These are phyloP conservation scores for Marmota flaviventris DNA, from an alignment of 2,113 vertebrate genomes.

Conservation along the genomic window DNA sequence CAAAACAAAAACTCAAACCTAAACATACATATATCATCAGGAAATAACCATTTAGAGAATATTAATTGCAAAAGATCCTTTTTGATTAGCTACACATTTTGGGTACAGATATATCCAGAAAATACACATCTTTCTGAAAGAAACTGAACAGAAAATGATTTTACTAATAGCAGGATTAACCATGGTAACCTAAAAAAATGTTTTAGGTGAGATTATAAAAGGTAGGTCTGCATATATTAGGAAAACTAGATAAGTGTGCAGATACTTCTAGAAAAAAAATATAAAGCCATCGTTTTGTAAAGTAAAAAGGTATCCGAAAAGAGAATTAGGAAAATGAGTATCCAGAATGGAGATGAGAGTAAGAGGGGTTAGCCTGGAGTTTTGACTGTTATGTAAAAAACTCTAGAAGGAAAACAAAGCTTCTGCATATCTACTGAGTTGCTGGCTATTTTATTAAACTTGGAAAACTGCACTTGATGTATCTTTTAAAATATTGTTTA, in stretches of 20 bases:
- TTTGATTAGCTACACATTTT: too few species aligned
- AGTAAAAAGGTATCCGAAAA: not conserved
- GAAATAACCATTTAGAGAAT: too few species aligned
- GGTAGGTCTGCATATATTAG: not conserved
- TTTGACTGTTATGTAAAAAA: not conserved
- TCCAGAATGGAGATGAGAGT: not conserved
- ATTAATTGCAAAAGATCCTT: too few species aligned
- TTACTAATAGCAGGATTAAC: not conserved
- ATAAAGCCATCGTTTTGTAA: not conserved
- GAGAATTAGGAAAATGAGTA: not conserved
- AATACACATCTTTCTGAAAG: not conserved
- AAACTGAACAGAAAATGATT: not conserved
- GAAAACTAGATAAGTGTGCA: not conserved
- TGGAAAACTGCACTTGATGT: not conserved
- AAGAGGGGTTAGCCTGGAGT: accelerated
- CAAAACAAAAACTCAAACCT: too few species aligned
- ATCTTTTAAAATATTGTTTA: not conserved
- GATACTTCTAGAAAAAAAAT: not conserved
- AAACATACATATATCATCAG: too few species aligned
- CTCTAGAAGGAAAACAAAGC: not conserved
- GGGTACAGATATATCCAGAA: not conserved
- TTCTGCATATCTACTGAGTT: not conserved
- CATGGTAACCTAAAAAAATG: not conserved
- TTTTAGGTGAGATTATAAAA: not conserved
- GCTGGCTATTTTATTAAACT: not conserved